These are phyloP conservation scores for Oxygymnocypris stewartii DNA, from an alignment of 2,113 vertebrate genomes.

Conservation along the genomic window DNA sequence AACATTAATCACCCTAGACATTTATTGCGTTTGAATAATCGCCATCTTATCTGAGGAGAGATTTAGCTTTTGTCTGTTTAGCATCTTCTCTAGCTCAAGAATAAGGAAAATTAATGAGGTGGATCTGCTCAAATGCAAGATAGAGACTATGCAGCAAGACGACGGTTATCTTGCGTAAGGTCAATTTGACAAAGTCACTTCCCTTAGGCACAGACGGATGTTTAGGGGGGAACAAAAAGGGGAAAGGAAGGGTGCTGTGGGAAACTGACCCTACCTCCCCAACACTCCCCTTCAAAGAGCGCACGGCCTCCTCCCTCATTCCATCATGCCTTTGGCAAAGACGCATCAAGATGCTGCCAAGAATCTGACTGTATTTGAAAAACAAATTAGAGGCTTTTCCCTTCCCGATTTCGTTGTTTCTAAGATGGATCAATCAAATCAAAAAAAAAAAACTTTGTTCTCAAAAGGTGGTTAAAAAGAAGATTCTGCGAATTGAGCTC, in stretches of 20 bases:
- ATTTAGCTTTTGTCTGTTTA: constrained; percentile 14
- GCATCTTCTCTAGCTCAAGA: constrained; percentile 2
- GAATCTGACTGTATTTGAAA: constrained; percentile 70
- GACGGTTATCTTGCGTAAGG: constrained; percentile 1
- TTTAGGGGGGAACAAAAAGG: constrained; percentile 25
- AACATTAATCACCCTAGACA: background rate
- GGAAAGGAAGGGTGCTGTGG: constrained; percentile 8
- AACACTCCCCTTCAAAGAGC: constrained; percentile 36
- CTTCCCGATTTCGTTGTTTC: constrained; percentile 35
- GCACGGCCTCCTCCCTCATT: constrained; percentile 57
- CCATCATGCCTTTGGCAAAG: constrained; percentile 66
- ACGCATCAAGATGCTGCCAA: constrained; percentile 65
- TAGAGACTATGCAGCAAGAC: background rate
- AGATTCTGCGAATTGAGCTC: background rate
- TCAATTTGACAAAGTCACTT: constrained; percentile 28
- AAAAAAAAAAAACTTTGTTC: constrained; percentile 2
- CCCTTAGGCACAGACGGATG: constrained; percentile 15
- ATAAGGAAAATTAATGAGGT: constrained; percentile 9
- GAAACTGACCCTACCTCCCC: constrained; percentile 41
- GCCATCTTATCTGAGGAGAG: constrained; percentile 17
- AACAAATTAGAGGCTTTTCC: constrained; percentile 66
- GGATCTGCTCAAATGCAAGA: background rate
- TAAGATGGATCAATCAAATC: constrained; percentile 40
- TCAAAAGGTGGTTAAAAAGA: constrained; percentile 24
- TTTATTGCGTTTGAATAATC: constrained; percentile 31